Percentiles rank a stretch among this genome's conserved stretches.
Conservation (phyloP, 37 sponge, comb jelly and placozoan genomes). For the Eunapius fragilis region DNA sequence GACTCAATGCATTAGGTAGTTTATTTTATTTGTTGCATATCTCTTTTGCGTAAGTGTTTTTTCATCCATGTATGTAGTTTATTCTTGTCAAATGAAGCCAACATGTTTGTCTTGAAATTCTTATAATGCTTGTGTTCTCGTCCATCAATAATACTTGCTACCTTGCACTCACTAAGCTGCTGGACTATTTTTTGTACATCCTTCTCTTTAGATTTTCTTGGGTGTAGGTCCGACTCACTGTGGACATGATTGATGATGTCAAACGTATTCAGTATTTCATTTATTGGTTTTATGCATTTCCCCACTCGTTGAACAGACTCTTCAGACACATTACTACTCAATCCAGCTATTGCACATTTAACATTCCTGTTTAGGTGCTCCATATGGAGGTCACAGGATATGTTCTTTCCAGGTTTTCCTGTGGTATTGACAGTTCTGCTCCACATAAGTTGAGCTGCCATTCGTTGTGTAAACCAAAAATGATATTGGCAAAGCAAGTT, state of each 20-base stretch:
- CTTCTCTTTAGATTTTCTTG: background rate
- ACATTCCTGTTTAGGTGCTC: background rate
- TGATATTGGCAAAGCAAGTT: slow-evolving; percentile 1
- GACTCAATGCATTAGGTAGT: background rate
- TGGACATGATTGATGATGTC: background rate
- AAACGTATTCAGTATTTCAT: background rate
- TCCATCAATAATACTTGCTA: too few species aligned
- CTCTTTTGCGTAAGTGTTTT: too few species aligned
- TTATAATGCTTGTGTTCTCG: too few species aligned
- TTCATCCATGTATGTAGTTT: too few species aligned
- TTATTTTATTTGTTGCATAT: too few species aligned
- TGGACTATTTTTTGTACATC: slow-evolving; percentile 1
- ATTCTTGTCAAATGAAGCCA: too few species aligned
- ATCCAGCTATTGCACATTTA: background rate
- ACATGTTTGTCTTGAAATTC: too few species aligned
- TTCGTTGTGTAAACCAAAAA: background rate
- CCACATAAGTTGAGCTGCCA: slow-evolving; percentile 9
- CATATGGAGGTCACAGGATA: background rate
- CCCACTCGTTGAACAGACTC: background rate
- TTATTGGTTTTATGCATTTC: background rate
- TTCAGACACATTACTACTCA: background rate
- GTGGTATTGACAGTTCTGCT: background rate
- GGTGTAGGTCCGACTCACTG: background rate
- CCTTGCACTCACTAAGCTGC: too few species aligned
- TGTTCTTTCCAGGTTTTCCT: background rate